Base-by-base conservation (phyloP, 2,113 vertebrate species). In the Antechinus flavipes region DNA sequence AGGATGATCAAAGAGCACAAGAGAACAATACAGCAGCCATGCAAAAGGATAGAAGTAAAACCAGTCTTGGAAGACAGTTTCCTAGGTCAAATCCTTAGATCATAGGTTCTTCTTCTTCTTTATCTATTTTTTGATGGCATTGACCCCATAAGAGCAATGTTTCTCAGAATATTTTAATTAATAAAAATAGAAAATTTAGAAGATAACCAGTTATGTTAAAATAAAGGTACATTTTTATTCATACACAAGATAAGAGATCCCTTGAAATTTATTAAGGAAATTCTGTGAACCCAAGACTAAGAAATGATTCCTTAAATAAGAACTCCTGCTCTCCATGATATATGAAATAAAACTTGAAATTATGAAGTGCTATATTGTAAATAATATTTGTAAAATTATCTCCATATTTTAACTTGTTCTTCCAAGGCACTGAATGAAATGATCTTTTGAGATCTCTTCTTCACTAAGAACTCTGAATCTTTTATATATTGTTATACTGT, bases 401-500 rank as follows among this genome's bases (percentile, higher is more conserved):
- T n/a, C 35, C 68, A 76, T 42, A 42, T 76, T 76, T 76, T 76
- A n/a, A n/a, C 35, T 42, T 14, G 35, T 76, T 76, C 68, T 42
- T 76, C 1, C 1, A 68, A 16, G 68, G 5, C 1, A 6, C 35
- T 76, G 2, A 22, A 22, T 76, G 16, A 76, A 76, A 42, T n/a
- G 4, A 76, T 22, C 9, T n/a, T 1, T 42, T 42, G 16, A 22
- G 14, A 2, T 42, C 16, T 76, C 68, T 76, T 42, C n/a, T 35
- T 93, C 91, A 92, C 49, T 0, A 91, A 47, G 49, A 90, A 26
- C 3, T 89, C 94, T 54, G 90, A 35, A 46, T 92, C 50, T 96
- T 5, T 93, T 4, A 76, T 76, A n/a, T n/a, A 56, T 92, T 96
- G 92, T 55, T 56, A n/a, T 91, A 89, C 9, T 76, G 30, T 92